phyloP scores from a whole-genome alignment of 1,140 invertebrate genomes.

The Myzus persicae region DNA sequence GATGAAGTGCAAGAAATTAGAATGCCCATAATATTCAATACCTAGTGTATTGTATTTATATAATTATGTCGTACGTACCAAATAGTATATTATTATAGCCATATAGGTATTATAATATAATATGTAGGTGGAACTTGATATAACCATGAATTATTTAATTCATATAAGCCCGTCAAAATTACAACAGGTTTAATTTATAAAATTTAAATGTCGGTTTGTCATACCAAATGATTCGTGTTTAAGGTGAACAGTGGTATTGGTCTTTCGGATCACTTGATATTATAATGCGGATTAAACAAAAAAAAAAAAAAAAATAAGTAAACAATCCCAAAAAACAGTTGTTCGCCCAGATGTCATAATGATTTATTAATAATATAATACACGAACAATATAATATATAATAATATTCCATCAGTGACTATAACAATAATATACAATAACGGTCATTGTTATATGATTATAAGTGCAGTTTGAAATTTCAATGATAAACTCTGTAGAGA shows the following conservation, averaged over 20 bases:
- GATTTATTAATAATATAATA: neutral
- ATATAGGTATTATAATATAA: neutral
- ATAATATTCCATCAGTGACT: neutral
- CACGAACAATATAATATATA: neutral
- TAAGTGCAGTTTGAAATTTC: neutral
- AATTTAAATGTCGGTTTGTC: constrained; percentile 1
- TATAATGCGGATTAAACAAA: neutral
- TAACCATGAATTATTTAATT: neutral
- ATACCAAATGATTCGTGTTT: neutral
- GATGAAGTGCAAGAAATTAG: neutral
- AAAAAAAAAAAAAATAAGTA: neutral
- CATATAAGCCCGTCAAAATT: neutral
- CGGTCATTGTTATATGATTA: neutral
- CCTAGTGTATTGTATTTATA: neutral
- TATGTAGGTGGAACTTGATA: neutral
- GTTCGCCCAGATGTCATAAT: neutral
- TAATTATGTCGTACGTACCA: neutral
- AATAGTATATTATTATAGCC: neutral
- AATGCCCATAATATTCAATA: neutral
- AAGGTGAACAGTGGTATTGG: neutral
- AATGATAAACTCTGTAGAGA: neutral
- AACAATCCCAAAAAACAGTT: neutral
- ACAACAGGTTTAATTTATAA: constrained; percentile 26
- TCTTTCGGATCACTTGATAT: neutral
- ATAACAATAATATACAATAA: neutral